Evolutionary conservation across 2,113 vertebrate species (phyloP), one percentile per base, ranked within the genome.

Genomic region (Phocoena phocoena): DNA sequence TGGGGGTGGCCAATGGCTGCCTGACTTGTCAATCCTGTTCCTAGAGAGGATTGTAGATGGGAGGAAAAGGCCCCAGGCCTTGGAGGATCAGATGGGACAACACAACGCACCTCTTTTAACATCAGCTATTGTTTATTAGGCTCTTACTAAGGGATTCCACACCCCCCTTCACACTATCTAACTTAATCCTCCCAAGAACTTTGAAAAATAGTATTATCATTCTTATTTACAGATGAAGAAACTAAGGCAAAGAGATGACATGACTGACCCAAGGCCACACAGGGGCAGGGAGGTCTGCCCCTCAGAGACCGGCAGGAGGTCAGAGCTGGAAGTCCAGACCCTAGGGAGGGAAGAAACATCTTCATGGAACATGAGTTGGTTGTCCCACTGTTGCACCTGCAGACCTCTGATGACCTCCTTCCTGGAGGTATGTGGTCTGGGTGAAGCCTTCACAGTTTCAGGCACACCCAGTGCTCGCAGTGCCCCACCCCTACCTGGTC

Each of bases 201-300:
- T 74, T 76, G 67, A 60, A 76, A 87, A 88, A 60, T 50, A 76
- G 5, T 26, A 38, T 68, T 92, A 60, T 62, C 38, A n/a, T 38
- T 47, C 47, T 47, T 36, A 58, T 67, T 90, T 79, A 85, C 36
- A 63, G 63, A 55, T 44, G 62, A 55, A 77, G 71, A 83, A 82
- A 96, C 36, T 14, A 62, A 65, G 65, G 17, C 83, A 76, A 20
- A 84, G 25, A 38, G 36, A 74, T 67, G 53, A 50, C 55, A 21
- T 25, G 33, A 36, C 77, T n/a, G 38, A 76, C 67, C 33, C 25
- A 50, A 76, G 33, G 17, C 33, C 33, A 5, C n/a, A 31, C 5
- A 17, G 13, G 33, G n/a, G 33, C 28, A 18, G 23, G 41, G 6
- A 28, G 47, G 44, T 81, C 74, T 94, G 65, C 50, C 28, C 47